Evolutionary conservation across 37 sponge, comb jelly and placozoan species (phyloP), one percentile per base, ranked within the genome.

Genomic region (Halichondria panicea): DNA sequence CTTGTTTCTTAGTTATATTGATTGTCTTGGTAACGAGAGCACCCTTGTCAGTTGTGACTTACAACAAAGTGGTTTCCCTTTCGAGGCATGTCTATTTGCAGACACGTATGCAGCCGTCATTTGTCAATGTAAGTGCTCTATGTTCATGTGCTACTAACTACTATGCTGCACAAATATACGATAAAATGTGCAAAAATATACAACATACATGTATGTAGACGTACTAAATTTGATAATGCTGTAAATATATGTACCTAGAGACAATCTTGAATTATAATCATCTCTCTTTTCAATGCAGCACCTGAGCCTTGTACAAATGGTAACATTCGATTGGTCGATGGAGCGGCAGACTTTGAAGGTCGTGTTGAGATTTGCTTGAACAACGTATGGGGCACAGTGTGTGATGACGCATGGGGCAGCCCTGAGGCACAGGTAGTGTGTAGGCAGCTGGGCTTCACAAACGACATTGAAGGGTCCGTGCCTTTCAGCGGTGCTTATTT

Each of bases 401-500:
- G 75, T 60, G 75, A 74, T 28, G 62, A 74, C 41, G 27, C 40
- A 21, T 74, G 75, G 75, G 62, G 24, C 9, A 0, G n/a, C 4
- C 19, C 56, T 38, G 75, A 58, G 27, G 75, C 75, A 30, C n/a
- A n/a, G 43, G 75, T 74, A 12, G 75, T 60, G 9, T 74, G 75
- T 46, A 59, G 62, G 39, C 75, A 74, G 39, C 43, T 74, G 12
- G 62, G 62, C 32, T 74, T 45, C 61, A 48, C 52, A 11, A 42
- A 7, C 50, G 52, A 48, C 54, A 8, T 13, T 31, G n/a, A 2
- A 6, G 70, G 50, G 35, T 30, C 70, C 34, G 42, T 70, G 32
- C 46, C 70, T 24, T 70, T 41, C 53, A 9, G 34, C 8, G 30
- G 30, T 48, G 53, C 53, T 24, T 45, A 37, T 38, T 63, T 38